These are phyloP conservation scores for Noctilio leporinus DNA, from an alignment of 2,113 vertebrate species.

Conservation along the genomic window DNA sequence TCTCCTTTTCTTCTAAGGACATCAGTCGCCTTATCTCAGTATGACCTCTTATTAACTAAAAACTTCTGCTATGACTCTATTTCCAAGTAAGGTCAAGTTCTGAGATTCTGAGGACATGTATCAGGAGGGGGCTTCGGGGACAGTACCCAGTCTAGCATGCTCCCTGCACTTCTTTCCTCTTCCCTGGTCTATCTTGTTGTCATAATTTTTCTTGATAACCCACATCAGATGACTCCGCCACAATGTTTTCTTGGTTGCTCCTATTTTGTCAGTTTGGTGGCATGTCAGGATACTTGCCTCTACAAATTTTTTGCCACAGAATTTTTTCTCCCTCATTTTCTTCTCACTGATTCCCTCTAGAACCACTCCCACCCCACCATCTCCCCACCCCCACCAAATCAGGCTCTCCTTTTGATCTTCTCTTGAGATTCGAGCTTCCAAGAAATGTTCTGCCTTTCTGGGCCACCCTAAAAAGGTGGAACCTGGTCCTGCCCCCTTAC, in stretches of 20 bases:
- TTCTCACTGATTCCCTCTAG: not conserved
- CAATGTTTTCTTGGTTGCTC: not conserved
- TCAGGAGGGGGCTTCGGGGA: not conserved
- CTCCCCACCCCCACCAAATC: fast-evolving
- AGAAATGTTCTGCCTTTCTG: not conserved
- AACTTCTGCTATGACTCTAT: not conserved
- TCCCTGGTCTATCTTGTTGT: not conserved
- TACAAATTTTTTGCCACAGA: not conserved
- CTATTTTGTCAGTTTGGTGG: not conserved
- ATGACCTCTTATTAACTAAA: not conserved
- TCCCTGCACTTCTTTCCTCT: not conserved
- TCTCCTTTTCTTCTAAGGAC: not conserved
- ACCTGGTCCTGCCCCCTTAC: not conserved
- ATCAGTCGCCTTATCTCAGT: not conserved
- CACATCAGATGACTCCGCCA: not conserved
- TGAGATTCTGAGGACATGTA: not conserved
- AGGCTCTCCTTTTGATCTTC: not conserved
- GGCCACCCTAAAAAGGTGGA: not conserved
- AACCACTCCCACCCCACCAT: not conserved
- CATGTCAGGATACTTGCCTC: not conserved
- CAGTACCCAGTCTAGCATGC: not conserved
- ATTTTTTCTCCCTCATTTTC: not conserved
- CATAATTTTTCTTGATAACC: not conserved
- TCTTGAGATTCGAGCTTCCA: not conserved
- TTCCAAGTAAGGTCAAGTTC: not conserved